These are phyloP conservation scores for Chalcosyrphus nemorum DNA, from an alignment of 2,888 invertebrate genomes.

Conservation along the genomic window DNA sequence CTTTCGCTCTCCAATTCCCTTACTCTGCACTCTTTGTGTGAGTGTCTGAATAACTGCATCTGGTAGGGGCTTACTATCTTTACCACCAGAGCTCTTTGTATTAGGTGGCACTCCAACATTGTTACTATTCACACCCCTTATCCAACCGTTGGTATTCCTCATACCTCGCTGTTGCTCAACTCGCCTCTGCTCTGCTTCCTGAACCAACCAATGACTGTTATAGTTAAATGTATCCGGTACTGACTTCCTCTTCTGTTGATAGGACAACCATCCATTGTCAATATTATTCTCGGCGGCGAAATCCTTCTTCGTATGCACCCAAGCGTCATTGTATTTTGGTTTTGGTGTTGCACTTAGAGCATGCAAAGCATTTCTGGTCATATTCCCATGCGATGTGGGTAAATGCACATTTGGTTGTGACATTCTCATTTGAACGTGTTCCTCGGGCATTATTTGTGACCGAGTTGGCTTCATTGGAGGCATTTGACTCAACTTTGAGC, in stretches of 20 bases:
- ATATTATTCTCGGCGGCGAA: conserved; percentile 77
- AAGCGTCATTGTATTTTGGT: conserved; percentile 86
- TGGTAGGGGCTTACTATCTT: conserved; percentile 86
- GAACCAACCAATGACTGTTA: conserved; percentile 94
- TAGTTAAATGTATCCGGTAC: conserved; percentile 86
- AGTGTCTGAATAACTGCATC: conserved; percentile 88
- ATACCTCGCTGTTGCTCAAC: conserved; percentile 84
- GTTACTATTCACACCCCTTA: conserved; percentile 62
- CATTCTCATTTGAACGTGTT: conserved; percentile 84
- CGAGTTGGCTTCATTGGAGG: conserved; percentile 79
- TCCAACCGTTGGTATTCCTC: conserved; percentile 68
- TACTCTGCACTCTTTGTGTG: conserved; percentile 87
- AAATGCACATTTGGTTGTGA: conserved; percentile 78
- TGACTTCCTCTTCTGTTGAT: conserved; percentile 86
- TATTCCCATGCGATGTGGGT: conserved; percentile 82
- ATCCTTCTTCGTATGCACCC: conserved; percentile 81
- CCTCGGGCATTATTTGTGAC: conserved; percentile 79
- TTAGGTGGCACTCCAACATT: conserved; percentile 78
- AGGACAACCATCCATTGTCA: conserved; percentile 84
- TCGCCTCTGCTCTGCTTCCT: conserved; percentile 95
- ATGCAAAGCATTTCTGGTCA: conserved; percentile 88
- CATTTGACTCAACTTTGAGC: conserved; percentile 77
- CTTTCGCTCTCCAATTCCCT: conserved; percentile 82
- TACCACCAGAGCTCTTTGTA: conserved; percentile 78
- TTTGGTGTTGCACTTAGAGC: conserved; percentile 90